phyloP scores from a whole-genome alignment of 2,888 invertebrate species.

The Hirtodrosophila duncani region DNA sequence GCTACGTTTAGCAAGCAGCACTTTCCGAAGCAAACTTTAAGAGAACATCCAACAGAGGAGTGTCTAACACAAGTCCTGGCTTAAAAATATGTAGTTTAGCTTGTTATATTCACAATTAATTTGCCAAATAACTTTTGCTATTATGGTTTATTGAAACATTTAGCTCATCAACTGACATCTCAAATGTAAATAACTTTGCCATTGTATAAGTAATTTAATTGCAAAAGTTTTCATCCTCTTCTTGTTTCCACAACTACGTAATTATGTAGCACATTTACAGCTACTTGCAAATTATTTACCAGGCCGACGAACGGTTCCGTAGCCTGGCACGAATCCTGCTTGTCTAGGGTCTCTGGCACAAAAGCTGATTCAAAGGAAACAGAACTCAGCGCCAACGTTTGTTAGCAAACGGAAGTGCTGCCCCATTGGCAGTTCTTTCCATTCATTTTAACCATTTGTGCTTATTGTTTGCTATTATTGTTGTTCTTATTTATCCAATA shows the following conservation, averaged over 20 bases:
- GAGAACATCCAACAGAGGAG: no score
- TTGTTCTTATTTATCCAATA: neutral
- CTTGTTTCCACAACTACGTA: conserved; percentile 10
- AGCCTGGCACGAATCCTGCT: conserved; percentile 11
- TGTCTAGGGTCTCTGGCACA: conserved; percentile 2
- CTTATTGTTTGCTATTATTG: conserved; percentile 25
- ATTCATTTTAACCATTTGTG: conserved; percentile 35
- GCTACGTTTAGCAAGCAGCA: no score
- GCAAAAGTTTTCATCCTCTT: conserved; percentile 12
- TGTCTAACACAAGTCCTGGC: no score
- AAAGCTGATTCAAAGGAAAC: conserved; percentile 38
- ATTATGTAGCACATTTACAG: conserved; percentile 37
- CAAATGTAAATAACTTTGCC: neutral
- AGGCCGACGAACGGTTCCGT: conserved; percentile 42
- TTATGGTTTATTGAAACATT: conserved; percentile 11
- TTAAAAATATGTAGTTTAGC: no score
- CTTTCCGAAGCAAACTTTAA: no score
- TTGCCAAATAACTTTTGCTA: no score
- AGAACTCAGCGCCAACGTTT: conserved; percentile 38
- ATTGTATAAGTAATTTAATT: conserved; percentile 35
- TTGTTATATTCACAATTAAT: no score
- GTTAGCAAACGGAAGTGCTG: conserved; percentile 59
- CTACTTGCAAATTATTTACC: conserved; percentile 55
- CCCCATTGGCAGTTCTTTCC: conserved; percentile 20
- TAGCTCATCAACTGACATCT: no score